Percentiles rank a stretch among this genome's conserved stretches.
Conservation (phyloP, 2,797 vertebrate genomes). For the Mormyrops boulengeri region DNA sequence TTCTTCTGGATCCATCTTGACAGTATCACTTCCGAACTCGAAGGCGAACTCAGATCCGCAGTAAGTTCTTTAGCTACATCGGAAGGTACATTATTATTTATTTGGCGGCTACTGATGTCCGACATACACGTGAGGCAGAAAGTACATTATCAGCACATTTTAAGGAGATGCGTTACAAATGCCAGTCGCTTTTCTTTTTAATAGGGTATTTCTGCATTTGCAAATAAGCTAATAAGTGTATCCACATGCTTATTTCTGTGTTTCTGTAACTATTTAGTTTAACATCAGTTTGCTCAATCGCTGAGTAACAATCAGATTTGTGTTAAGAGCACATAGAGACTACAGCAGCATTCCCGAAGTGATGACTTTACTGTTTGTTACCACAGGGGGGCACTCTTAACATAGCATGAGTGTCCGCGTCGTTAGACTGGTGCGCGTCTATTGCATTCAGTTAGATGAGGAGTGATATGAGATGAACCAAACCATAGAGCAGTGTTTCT, state of each 20-base stretch:
- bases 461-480: neutral
- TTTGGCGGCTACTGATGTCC: neutral
- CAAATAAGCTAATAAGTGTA: neutral
- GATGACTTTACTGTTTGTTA: neutral
- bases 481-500: neutral
- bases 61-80: slow-evolving; percentile 2
- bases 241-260: neutral
- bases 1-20: slow-evolving; percentile 20
- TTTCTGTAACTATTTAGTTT: neutral
- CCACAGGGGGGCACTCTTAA: neutral
- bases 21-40: slow-evolving; percentile 4
- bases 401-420: neutral
- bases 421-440: neutral
- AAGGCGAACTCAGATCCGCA: neutral
- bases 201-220: neutral
- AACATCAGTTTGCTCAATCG: neutral
- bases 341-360: neutral
- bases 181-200: neutral
- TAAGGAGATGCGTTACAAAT: neutral
- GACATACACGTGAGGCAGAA: neutral
- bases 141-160: neutral
- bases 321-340: neutral
- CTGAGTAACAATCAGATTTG: neutral
- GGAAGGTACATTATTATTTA: neutral
- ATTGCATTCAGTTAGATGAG: neutral